Conservation (phyloP, 2,113 vertebrate genomes). For the Chroicocephalus ridibundus region DNA sequence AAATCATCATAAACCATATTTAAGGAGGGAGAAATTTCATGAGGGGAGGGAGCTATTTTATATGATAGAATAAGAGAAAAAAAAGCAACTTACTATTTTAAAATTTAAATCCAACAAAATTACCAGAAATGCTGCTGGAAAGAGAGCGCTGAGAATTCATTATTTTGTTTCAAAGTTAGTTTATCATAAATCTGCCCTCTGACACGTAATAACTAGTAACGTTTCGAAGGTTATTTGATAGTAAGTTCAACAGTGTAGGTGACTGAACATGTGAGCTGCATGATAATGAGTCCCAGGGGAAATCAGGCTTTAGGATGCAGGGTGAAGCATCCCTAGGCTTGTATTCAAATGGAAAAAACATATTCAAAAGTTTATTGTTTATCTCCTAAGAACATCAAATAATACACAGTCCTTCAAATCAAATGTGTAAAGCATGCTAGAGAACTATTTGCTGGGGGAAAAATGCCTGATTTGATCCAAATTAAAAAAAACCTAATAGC, state of each 20-base stretch:
- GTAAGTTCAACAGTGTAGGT: constrained; percentile 77
- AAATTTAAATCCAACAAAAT: constrained; percentile 71
- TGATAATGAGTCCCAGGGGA: constrained; percentile 75
- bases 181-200: constrained; percentile 79
- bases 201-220: constrained; percentile 75
- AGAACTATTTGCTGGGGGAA: constrained; percentile 23
- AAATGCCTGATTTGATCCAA: constrained; percentile 23
- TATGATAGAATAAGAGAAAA: constrained; percentile 46
- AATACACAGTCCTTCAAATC: constrained; percentile 48
- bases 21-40: constrained; percentile 33
- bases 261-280: constrained; percentile 74
- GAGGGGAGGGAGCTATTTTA: constrained; percentile 20
- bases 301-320: constrained; percentile 72
- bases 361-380: constrained; percentile 74
- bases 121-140: constrained; percentile 61
- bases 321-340: constrained; percentile 59
- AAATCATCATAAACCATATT: constrained; percentile 49
- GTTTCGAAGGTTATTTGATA: constrained; percentile 78
- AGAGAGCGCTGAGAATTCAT: constrained; percentile 61
- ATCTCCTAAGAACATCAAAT: constrained; percentile 65
- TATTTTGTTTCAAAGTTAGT: constrained; percentile 76
- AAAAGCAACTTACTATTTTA: constrained; percentile 61
- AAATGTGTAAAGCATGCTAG: background rate
- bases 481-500: constrained; percentile 21
- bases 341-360: constrained; percentile 71